phyloP scores from a whole-genome alignment of 2,797 vertebrate genomes.

The Gymnoscopelus microlampas region DNA sequence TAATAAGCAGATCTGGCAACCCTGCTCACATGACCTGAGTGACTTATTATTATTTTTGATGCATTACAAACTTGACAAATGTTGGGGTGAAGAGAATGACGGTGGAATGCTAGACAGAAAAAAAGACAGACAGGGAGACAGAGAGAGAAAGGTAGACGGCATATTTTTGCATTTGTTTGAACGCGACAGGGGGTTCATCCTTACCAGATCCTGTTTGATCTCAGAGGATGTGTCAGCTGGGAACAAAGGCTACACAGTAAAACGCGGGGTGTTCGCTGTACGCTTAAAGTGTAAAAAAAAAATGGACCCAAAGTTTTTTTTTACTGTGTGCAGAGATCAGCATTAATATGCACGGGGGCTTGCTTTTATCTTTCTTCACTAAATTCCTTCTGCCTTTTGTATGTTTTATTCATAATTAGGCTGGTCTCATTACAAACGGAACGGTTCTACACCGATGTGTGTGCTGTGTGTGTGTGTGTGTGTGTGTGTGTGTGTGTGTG shows the following conservation, averaged over 20 bases:
- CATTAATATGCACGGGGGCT: no score
- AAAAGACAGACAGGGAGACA: constrained; percentile 11
- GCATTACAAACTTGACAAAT: no score
- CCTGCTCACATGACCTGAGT: no score
- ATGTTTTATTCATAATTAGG: neutral
- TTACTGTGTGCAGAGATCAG: no score
- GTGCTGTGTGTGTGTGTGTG: neutral
- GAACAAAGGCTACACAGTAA: neutral
- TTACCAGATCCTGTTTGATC: neutral
- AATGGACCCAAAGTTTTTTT: no score
- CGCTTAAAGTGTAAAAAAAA: neutral
- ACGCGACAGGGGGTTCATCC: neutral
- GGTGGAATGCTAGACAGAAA: constrained; percentile 2
- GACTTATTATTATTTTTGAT: no score
- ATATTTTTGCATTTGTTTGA: neutral
- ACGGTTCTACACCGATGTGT: neutral
- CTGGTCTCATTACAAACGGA: neutral
- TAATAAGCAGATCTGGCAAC: no score
- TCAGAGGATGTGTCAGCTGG: neutral
- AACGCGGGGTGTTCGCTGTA: neutral
- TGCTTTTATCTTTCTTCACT: no score
- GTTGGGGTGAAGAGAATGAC: no score
- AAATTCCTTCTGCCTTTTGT: neutral
- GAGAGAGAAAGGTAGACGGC: neutral
- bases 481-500: neutral